phyloP scores from a whole-genome alignment of 2,113 vertebrate species.

The Nesogale talazaci region DNA sequence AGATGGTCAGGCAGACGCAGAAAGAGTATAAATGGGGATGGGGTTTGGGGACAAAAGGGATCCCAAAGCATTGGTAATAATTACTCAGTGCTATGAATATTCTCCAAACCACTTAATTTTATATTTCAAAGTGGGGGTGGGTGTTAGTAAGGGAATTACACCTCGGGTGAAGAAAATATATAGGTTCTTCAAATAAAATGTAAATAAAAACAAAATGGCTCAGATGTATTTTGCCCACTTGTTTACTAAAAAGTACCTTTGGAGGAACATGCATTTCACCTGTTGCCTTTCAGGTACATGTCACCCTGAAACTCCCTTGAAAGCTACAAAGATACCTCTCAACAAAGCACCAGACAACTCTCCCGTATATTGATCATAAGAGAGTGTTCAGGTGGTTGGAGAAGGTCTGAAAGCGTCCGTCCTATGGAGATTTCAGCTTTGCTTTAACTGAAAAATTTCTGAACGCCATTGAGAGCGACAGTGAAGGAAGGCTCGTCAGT shows the following conservation, averaged over 20 bases:
- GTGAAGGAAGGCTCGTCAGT: neutral
- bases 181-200: constrained; percentile 2
- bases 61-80: neutral
- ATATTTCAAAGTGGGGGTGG: neutral
- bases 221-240: neutral
- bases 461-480: neutral
- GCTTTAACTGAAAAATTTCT: too few species aligned
- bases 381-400: neutral
- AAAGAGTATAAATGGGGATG: neutral
- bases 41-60: neutral
- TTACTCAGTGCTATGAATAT: neutral
- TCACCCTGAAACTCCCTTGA: constrained; percentile 7
- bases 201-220: neutral
- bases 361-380: neutral
- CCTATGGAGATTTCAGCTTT: too few species aligned
- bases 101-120: neutral
- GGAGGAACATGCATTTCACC: neutral
- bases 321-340: neutral
- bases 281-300: neutral
- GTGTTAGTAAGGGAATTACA: neutral
- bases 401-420: too few species aligned
- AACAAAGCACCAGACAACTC: neutral
- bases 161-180: neutral
- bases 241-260: neutral
- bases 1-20: neutral